Base-by-base conservation (phyloP, 2,797 vertebrate genomes). In the Crax fasciolata region DNA sequence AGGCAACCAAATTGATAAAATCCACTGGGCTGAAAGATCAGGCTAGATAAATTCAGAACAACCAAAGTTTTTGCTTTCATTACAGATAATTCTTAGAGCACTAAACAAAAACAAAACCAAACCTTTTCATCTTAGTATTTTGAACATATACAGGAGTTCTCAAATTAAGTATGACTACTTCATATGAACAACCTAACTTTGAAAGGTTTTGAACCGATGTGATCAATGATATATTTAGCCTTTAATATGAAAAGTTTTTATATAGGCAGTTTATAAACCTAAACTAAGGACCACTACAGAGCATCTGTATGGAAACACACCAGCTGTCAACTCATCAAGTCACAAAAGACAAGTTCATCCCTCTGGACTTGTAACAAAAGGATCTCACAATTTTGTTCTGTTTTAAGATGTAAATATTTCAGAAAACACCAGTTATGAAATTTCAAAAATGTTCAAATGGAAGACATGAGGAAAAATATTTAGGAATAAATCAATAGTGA, bases 401-500 rank as follows among this genome's bases (percentile, higher is more conserved):
- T 6, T 5, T 16, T 59, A 91, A 72, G 28, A 51, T 10, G 23
- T 0, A 12, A 78, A 25, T 32, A 58, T 49, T 83, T 39, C 10
- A 83, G 38, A 79, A 80, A 84, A 19, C 2, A 20, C 10, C 16
- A 71, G 15, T 6, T 38, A n/a, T 1, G 27, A 49, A 67, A 85
- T 79, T 61, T 6, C 10, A 80, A 87, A 97, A 96, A 84, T 92
- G 96, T 38, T 95, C 75, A 85, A 94, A 70, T 46, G 96, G 93
- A 95, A 94, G 57, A 77, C 78, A 48, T 96, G 93, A 96, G 63
- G 58, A 89, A 93, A 95, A 95, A 78, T 35, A 62, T 95, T 96
- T 80, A 96, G 41, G 66, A 95, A 97, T 91, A 89, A 84, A 93
- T 78, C 87, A 93, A 80, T 52, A 93, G 61, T 95, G 43, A 97